Conservation (phyloP, 2,888 invertebrate genomes). For the Ctena decussata region DNA sequence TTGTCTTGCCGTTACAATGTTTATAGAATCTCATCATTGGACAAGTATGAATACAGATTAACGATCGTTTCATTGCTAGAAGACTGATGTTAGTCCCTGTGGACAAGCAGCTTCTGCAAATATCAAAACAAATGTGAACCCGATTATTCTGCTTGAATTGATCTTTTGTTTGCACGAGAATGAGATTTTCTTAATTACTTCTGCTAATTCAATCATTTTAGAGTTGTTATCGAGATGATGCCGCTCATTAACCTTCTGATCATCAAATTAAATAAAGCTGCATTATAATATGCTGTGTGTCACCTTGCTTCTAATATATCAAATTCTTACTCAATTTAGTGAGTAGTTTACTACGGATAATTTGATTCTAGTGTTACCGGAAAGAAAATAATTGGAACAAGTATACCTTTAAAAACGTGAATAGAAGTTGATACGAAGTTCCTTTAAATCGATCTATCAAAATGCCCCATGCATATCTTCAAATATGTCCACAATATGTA, state of each 20-base stretch:
- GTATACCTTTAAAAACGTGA: no score
- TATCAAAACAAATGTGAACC: constrained; percentile 4
- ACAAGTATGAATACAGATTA: background rate
- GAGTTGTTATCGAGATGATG: background rate
- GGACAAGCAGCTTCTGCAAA: background rate
- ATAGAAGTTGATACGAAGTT: no score
- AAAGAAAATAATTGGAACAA: no score
- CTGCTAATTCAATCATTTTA: background rate
- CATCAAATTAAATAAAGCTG: background rate
- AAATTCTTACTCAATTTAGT: no score
- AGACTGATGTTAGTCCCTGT: background rate
- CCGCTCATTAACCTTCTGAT: background rate
- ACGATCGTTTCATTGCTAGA: background rate
- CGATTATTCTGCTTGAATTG: background rate
- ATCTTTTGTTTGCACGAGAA: background rate
- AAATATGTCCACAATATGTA: no score
- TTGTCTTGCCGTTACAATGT: background rate
- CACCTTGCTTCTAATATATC: background rate
- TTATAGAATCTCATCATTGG: background rate
- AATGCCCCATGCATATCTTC: no score
- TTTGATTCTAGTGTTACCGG: no score
- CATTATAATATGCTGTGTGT: background rate
- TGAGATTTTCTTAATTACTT: background rate
- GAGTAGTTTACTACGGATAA: no score
- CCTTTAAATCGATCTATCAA: no score